Evolutionary conservation across 2,113 vertebrate species (phyloP).

Genomic region (Psophia crepitans): DNA sequence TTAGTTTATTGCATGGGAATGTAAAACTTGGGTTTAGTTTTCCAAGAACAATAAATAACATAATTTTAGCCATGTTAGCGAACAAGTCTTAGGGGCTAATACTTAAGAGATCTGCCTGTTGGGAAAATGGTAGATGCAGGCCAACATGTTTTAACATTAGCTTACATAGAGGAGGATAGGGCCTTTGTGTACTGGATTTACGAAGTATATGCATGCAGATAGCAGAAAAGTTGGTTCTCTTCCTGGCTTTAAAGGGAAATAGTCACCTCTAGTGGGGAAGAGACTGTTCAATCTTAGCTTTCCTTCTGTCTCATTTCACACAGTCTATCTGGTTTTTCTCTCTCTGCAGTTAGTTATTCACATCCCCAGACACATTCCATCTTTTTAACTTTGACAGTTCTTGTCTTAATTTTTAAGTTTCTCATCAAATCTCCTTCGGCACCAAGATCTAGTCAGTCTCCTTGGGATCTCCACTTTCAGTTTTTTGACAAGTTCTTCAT

Average conservation of each 20-base stretch:
- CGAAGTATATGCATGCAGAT: neutral
- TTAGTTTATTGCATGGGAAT: neutral
- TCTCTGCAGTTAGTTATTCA: neutral
- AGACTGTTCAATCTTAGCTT: neutral
- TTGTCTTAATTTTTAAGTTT: neutral
- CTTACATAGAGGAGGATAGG: neutral
- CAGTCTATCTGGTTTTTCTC: neutral
- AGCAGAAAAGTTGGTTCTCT: neutral
- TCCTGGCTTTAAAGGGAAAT: neutral
- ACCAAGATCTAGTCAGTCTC: neutral
- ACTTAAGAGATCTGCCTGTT: neutral
- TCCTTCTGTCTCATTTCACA: neutral
- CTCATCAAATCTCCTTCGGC: neutral
- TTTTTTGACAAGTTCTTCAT: neutral
- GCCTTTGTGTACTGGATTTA: neutral
- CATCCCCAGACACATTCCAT: neutral
- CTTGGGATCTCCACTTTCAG: neutral
- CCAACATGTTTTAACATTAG: neutral
- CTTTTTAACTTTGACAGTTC: neutral
- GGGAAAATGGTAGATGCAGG: neutral
- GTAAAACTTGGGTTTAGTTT: neutral
- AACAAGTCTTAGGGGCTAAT: neutral
- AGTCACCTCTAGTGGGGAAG: neutral
- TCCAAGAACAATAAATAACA: neutral
- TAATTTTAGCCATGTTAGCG: neutral